phyloP scores from a whole-genome alignment of 2,888 invertebrate species.

The Pterobdella sp. region DNA sequence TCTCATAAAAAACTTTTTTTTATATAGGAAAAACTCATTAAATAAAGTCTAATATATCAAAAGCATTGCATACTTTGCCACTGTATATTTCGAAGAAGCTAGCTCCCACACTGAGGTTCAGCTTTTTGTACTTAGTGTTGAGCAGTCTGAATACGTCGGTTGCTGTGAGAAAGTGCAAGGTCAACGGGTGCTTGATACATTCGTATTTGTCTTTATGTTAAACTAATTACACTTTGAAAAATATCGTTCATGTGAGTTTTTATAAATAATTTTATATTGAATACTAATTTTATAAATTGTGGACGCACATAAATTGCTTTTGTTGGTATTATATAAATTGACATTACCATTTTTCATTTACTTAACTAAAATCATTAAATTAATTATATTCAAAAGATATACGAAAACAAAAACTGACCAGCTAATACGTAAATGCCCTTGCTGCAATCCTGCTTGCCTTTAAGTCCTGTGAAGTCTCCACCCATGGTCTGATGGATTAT shows the following conservation, averaged over 20 bases:
- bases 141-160: constrained; percentile 49
- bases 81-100: constrained; percentile 99
- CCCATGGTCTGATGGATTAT: constrained; percentile 73
- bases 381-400: neutral
- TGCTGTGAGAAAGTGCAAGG: constrained; percentile 42
- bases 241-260: no score
- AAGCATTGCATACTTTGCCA: constrained; percentile 54
- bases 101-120: constrained; percentile 79
- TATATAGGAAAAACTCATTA: no score
- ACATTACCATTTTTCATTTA: no score
- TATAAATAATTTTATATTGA: no score
- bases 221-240: no score
- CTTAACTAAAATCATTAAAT: no score
- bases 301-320: no score
- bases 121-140: constrained; percentile 55
- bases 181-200: neutral
- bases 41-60: neutral
- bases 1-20: no score
- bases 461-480: constrained; percentile 74
- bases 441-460: constrained; percentile 77
- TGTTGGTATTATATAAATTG: no score
- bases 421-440: constrained; percentile 93
- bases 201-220: neutral
- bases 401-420: constrained; percentile 40
- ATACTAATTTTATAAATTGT: no score